phyloP scores from a whole-genome alignment of 1,140 invertebrate species.

The Arctopsyche grandis region DNA sequence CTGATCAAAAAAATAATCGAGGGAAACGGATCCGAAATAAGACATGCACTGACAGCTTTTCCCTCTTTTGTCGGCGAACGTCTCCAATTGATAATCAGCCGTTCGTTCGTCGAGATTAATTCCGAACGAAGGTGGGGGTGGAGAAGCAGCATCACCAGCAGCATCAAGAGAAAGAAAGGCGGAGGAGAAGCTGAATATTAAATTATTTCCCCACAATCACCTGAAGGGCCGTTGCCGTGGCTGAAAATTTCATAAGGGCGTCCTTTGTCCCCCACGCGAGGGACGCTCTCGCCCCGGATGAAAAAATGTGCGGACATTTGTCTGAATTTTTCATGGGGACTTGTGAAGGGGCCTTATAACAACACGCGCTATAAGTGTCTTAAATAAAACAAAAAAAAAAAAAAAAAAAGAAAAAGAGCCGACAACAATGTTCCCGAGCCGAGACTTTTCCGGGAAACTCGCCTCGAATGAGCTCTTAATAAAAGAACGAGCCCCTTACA shows the following conservation, averaged over 20 bases:
- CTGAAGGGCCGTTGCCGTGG: slow-evolving; percentile 44
- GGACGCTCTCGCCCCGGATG: slow-evolving; percentile 14
- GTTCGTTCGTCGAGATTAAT: slow-evolving; percentile 21
- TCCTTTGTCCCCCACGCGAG: slow-evolving; percentile 34
- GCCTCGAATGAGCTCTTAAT: slow-evolving; percentile 21
- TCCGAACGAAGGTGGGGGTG: slow-evolving; percentile 4
- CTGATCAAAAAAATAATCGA: no score
- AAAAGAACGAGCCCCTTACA: slow-evolving; percentile 17
- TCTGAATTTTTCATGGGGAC: slow-evolving; percentile 50
- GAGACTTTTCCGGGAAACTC: slow-evolving; percentile 4
- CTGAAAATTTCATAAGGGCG: slow-evolving; percentile 46
- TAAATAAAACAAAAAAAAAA: slow-evolving; percentile 37
- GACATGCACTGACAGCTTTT: no score
- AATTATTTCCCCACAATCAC: slow-evolving; percentile 47
- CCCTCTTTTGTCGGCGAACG: background rate
- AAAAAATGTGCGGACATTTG: slow-evolving; percentile 49
- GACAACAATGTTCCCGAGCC: slow-evolving; percentile 5
- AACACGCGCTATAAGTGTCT: slow-evolving; percentile 44
- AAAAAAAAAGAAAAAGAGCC: slow-evolving; percentile 5
- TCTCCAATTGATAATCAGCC: slow-evolving; percentile 24
- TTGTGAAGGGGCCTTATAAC: slow-evolving; percentile 39
- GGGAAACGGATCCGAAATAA: no score
- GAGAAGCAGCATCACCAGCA: background rate
- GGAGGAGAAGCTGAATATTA: slow-evolving; percentile 35
- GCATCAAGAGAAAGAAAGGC: background rate